Evolutionary conservation across 2,113 vertebrate species (phyloP).

Genomic region (Bufo gargarizans): DNA sequence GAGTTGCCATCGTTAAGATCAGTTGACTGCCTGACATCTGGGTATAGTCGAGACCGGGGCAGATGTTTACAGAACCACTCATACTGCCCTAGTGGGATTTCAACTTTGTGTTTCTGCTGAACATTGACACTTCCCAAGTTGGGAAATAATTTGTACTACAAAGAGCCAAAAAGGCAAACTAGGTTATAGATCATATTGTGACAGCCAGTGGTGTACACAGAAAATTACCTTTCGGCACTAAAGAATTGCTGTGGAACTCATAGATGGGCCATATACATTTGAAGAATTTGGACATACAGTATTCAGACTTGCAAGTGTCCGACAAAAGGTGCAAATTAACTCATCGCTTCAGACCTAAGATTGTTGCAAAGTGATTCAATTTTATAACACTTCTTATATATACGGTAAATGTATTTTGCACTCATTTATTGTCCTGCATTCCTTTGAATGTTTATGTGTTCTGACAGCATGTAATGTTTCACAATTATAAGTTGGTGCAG

Average conservation of each 20-base stretch:
- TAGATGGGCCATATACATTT: neutral
- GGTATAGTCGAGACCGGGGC: conserved; percentile 14
- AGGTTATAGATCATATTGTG: neutral
- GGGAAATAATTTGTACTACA: neutral
- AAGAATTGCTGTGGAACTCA: neutral
- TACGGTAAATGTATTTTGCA: no score
- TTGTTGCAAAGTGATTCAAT: neutral
- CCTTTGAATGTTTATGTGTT: neutral
- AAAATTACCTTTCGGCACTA: neutral
- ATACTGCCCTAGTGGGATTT: conserved; percentile 15
- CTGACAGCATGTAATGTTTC: neutral
- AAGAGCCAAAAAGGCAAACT: neutral
- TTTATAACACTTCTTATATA: neutral
- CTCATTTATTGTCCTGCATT: neutral
- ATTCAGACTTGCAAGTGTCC: neutral
- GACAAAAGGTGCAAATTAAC: neutral
- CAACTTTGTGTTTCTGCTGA: conserved; percentile 20
- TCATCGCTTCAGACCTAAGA: neutral
- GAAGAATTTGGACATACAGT: neutral
- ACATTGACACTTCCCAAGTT: conserved; percentile 4
- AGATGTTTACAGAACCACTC: conserved; percentile 37
- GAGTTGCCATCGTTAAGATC: conserved; percentile 36
- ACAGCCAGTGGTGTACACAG: neutral
- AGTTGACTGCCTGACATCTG: conserved; percentile 41
- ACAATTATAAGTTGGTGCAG: neutral